Evolutionary conservation across 1,140 invertebrate species (phyloP).

Genomic region (Tetragnatha versicolor): DNA sequence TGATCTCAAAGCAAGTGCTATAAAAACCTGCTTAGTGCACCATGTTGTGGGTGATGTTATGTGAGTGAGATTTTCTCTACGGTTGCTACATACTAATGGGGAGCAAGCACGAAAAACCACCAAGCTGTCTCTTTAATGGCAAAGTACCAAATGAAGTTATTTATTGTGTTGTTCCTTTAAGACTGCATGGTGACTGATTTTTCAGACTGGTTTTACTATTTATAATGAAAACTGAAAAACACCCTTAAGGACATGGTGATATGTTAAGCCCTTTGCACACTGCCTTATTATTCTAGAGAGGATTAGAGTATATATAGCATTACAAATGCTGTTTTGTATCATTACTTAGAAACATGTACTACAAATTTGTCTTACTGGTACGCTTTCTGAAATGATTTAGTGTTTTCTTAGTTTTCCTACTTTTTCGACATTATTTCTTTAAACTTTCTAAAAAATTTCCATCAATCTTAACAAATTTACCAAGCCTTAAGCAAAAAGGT

Average conservation of each 20-base stretch:
- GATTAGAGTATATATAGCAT: slow-evolving; percentile 53
- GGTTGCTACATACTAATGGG: too few relatives aligned
- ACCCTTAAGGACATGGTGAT: slow-evolving; percentile 43
- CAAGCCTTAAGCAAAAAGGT: slow-evolving; percentile 38
- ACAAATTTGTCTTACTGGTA: slow-evolving; percentile 47
- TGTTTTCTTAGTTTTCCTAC: slow-evolving; percentile 24
- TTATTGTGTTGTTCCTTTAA: neutral
- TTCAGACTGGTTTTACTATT: slow-evolving; percentile 10
- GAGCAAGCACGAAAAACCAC: too few relatives aligned
- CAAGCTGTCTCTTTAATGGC: too few relatives aligned
- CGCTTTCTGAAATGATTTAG: slow-evolving; percentile 32
- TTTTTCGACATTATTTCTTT: slow-evolving; percentile 13
- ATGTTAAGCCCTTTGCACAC: slow-evolving; percentile 56
- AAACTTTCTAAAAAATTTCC: slow-evolving; percentile 31
- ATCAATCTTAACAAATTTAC: slow-evolving; percentile 45
- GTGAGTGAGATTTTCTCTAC: too few relatives aligned
- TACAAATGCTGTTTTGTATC: slow-evolving; percentile 53
- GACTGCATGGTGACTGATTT: neutral
- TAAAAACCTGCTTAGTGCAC: too few relatives aligned
- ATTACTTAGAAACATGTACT: slow-evolving; percentile 35
- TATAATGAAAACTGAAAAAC: slow-evolving; percentile 32
- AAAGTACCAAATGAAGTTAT: too few relatives aligned
- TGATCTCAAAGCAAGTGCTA: too few relatives aligned
- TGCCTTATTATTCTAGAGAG: slow-evolving; percentile 54
- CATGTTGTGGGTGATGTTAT: too few relatives aligned